phyloP scores from a whole-genome alignment of 1,140 invertebrate species.

The Rhopalosiphum padi region DNA sequence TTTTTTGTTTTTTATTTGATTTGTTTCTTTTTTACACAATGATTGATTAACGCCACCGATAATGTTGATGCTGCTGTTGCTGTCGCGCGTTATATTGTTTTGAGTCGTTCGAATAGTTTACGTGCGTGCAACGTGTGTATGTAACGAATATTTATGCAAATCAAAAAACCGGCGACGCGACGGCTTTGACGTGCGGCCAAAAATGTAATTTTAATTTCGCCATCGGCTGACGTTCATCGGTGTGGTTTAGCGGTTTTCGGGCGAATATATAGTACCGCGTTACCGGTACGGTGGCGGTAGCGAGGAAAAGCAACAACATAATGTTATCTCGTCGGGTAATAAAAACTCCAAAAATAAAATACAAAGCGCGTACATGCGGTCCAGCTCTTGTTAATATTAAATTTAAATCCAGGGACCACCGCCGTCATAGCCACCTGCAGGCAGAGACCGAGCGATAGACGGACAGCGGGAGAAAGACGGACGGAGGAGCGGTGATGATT shows the following conservation, averaged over 20 bases:
- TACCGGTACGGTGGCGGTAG: not conserved
- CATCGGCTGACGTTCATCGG: not conserved
- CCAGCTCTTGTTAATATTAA: conserved; percentile 34
- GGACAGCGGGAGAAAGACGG: not conserved
- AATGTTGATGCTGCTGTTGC: not conserved
- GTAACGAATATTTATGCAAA: conserved; percentile 40
- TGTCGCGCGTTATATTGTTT: conserved; percentile 19
- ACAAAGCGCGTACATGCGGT: conserved; percentile 11
- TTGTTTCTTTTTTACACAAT: conserved; percentile 9
- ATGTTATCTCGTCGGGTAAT: conserved; percentile 28
- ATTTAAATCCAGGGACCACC: conserved; percentile 49
- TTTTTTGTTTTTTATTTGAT: not conserved
- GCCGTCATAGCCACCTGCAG: conserved; percentile 19
- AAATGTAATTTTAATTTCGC: conserved; percentile 39
- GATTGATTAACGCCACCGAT: conserved; percentile 30
- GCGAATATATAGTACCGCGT: not conserved
- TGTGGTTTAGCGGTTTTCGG: conserved; percentile 7
- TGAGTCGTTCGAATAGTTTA: not conserved
- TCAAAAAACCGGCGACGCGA: conserved; percentile 13
- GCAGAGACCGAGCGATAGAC: not conserved
- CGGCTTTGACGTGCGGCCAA: conserved; percentile 46
- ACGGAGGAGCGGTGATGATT: conserved; percentile 35
- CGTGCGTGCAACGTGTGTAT: not conserved
- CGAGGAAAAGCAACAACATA: not conserved
- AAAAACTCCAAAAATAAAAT: conserved; percentile 57